These are phyloP conservation scores for Sapayoa aenigma DNA, from an alignment of 2,113 vertebrate species.

Conservation along the genomic window DNA sequence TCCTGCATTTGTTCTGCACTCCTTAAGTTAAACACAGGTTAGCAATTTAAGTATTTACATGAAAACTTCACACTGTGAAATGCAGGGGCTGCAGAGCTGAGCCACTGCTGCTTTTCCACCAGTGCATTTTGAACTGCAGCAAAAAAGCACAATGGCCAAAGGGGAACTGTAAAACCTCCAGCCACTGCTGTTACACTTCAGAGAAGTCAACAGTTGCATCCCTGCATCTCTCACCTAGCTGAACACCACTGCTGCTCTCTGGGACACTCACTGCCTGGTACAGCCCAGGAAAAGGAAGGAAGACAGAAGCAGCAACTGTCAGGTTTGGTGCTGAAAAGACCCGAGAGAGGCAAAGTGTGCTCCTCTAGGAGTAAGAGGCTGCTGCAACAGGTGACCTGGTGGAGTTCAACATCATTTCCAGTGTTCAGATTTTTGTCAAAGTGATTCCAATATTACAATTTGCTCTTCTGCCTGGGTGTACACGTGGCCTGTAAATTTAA, in stretches of 20 bases:
- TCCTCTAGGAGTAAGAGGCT: background rate
- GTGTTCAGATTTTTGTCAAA: background rate
- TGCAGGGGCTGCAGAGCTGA: background rate
- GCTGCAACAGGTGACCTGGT: background rate
- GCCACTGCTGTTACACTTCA: background rate
- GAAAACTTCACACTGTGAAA: background rate
- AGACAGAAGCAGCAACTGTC: background rate
- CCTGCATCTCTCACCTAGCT: background rate
- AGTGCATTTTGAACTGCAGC: background rate
- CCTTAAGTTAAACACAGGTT: background rate
- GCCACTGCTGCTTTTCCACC: background rate
- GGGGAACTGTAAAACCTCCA: background rate
- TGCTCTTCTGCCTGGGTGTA: background rate
- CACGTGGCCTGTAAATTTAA: background rate
- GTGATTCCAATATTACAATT: background rate
- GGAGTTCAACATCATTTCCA: background rate
- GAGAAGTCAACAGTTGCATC: background rate
- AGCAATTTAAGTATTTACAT: background rate
- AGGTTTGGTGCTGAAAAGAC: background rate
- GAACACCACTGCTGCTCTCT: background rate
- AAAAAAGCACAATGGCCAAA: background rate
- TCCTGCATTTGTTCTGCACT: background rate
- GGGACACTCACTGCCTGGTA: background rate
- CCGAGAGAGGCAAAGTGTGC: background rate
- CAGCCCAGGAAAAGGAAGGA: background rate